Evolutionary conservation across 2,797 vertebrate species (phyloP).

Genomic region (Neopelma chrysocephalum): DNA sequence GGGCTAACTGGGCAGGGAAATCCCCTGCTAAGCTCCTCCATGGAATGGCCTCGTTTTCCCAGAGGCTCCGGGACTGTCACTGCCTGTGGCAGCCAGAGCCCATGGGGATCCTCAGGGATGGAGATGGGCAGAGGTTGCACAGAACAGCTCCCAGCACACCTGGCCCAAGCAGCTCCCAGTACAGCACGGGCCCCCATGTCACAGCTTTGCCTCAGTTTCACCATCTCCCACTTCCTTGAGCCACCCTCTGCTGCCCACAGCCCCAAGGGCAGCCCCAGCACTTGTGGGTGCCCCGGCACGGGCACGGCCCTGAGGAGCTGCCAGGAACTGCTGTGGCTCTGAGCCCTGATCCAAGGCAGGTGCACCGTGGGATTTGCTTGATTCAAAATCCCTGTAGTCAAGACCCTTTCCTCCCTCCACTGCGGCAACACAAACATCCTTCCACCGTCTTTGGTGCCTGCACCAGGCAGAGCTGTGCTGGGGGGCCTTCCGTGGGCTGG

Average conservation of each 20-base stretch:
- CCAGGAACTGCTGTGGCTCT: fast-evolving
- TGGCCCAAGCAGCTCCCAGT: fast-evolving
- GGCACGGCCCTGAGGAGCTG: not conserved
- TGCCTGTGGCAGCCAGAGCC: not conserved
- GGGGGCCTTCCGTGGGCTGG: fast-evolving
- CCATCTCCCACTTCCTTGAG: not conserved
- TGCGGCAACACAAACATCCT: not conserved
- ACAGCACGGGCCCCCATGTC: fast-evolving
- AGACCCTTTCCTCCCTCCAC: not conserved
- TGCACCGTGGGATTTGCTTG: fast-evolving
- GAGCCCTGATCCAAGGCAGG: not conserved
- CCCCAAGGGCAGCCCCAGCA: not conserved
- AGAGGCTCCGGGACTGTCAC: not conserved
- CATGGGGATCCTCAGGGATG: not conserved
- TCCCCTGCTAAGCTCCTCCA: not conserved
- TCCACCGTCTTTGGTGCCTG: fast-evolving
- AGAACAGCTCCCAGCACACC: not conserved
- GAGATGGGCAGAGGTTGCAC: fast-evolving
- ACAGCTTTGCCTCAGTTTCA: not conserved
- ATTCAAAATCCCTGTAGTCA: not conserved
- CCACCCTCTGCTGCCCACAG: not conserved
- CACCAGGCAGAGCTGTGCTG: not conserved
- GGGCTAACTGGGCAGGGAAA: not conserved
- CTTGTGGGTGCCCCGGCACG: not conserved
- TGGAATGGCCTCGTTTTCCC: not conserved